phyloP scores from a whole-genome alignment of 2,797 vertebrate species.

The Myripristis jacobus region DNA sequence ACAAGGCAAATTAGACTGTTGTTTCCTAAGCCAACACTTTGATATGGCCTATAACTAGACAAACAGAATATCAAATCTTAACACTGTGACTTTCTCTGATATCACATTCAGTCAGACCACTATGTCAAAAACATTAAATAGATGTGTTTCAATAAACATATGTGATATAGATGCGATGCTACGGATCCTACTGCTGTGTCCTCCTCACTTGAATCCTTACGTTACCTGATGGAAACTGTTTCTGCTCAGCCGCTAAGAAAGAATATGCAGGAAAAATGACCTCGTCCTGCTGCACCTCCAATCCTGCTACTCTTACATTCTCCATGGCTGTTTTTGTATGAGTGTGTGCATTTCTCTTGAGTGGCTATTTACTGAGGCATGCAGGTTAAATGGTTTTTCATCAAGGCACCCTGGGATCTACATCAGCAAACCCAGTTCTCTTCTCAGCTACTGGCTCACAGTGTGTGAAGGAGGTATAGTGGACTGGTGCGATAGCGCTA shows the following conservation, averaged over 20 bases:
- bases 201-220: slow-evolving; percentile 2
- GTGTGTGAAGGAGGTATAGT: slow-evolving; percentile 40
- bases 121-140: too few species aligned
- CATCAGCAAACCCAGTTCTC: slow-evolving; percentile 75
- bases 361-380: slow-evolving; percentile 75
- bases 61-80: too few species aligned
- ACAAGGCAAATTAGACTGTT: slow-evolving; percentile 25
- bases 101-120: too few species aligned
- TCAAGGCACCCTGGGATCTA: slow-evolving; percentile 79
- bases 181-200: too few species aligned
- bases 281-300: slow-evolving; percentile 51
- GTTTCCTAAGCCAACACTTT: slow-evolving; percentile 10
- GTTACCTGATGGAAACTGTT: slow-evolving; percentile 20
- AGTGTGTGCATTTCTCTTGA: slow-evolving; percentile 29
- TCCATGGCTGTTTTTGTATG: slow-evolving; percentile 36
- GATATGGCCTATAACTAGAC: neutral
- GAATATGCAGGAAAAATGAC: slow-evolving; percentile 56
- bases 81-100: too few species aligned
- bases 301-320: slow-evolving; percentile 70
- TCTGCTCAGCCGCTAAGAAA: slow-evolving; percentile 27
- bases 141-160: too few species aligned
- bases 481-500: slow-evolving; percentile 38
- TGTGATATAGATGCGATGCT: too few species aligned
- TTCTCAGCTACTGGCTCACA: slow-evolving; percentile 41
- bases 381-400: slow-evolving; percentile 81